phyloP scores from a whole-genome alignment of 2,113 vertebrate species.

The Neogale vison region DNA sequence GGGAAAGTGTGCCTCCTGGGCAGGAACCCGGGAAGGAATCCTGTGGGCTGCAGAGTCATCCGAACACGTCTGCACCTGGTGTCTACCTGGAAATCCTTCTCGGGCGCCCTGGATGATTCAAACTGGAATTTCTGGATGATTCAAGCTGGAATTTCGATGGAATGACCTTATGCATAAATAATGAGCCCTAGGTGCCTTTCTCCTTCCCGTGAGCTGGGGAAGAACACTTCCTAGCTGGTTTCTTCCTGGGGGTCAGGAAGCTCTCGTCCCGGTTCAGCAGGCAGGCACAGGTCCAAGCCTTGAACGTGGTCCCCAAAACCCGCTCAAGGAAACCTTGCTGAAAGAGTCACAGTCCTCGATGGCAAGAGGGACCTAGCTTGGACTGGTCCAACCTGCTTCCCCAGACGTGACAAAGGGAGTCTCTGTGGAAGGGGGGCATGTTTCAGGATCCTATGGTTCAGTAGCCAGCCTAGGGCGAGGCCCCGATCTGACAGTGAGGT shows the following conservation, averaged over 20 bases:
- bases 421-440: not conserved
- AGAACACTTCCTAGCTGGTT: not conserved
- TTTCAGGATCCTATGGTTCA: not conserved
- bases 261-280: not conserved
- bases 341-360: not conserved
- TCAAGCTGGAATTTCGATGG: not conserved
- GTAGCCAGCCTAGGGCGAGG: not conserved
- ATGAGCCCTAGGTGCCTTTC: fast-evolving
- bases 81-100: not conserved
- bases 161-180: not conserved
- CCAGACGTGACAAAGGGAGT: not conserved
- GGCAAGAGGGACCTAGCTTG: fast-evolving
- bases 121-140: not conserved
- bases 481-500: not conserved
- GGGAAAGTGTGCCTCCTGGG: not conserved
- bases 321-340: not conserved
- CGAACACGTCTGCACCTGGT: fast-evolving
- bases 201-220: fast-evolving
- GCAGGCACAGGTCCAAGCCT: not conserved
- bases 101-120: fast-evolving
- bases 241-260: not conserved
- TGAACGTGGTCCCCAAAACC: not conserved
- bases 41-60: fast-evolving
- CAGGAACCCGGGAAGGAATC: not conserved
- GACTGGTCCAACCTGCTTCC: not conserved